phyloP scores from a whole-genome alignment of 2,888 invertebrate species.

The Eilema griseolum region DNA sequence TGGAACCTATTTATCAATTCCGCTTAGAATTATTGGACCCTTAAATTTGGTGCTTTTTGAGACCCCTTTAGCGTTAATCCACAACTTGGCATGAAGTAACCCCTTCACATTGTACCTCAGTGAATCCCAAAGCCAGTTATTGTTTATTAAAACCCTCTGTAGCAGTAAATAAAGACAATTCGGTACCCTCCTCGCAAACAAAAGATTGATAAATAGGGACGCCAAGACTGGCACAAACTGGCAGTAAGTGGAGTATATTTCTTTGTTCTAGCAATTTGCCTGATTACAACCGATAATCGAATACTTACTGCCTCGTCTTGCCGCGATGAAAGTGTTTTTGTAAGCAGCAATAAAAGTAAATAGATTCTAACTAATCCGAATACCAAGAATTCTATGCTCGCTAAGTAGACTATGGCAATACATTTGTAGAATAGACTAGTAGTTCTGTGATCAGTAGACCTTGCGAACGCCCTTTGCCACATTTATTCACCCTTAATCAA shows the following conservation, averaged over 20 bases:
- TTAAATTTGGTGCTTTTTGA: too few species aligned
- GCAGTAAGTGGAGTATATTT: neutral
- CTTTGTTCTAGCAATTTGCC: conserved; percentile 4
- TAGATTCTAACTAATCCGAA: neutral
- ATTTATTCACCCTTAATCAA: too few species aligned
- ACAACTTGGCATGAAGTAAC: too few species aligned
- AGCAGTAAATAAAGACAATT: neutral
- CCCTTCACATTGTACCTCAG: too few species aligned
- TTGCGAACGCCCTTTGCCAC: too few species aligned
- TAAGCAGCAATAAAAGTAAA: neutral
- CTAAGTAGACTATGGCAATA: too few species aligned
- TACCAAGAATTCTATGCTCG: too few species aligned
- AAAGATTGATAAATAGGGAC: neutral
- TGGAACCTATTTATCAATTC: too few species aligned
- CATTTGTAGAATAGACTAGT: too few species aligned
- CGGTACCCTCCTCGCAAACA: neutral
- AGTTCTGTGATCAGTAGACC: too few species aligned
- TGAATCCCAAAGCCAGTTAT: neutral
- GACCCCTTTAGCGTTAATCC: too few species aligned
- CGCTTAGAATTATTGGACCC: too few species aligned
- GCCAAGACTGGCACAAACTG: neutral
- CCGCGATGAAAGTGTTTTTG: neutral
- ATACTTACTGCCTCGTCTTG: neutral
- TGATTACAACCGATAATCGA: conserved; percentile 1
- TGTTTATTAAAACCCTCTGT: neutral